Percentiles rank a stretch among this genome's conserved stretches.
Conservation (phyloP, 2,797 vertebrate genomes). For the Lates japonicus region DNA sequence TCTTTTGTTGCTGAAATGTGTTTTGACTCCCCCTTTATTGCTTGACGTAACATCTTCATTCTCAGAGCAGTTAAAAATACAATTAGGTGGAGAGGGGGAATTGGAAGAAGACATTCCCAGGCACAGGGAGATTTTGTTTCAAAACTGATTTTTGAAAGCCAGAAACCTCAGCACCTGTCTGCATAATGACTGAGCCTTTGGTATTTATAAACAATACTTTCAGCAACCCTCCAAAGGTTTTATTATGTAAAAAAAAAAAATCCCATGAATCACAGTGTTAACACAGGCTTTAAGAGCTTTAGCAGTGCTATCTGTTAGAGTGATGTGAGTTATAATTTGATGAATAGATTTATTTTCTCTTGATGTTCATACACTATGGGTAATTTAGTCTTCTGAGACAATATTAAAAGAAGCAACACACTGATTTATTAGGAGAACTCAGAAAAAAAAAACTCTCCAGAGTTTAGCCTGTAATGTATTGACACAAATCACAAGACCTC, state of each 20-base stretch:
- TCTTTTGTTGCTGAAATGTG: slow-evolving; percentile 33
- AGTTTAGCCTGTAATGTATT: slow-evolving; percentile 38
- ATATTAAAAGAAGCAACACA: slow-evolving; percentile 50
- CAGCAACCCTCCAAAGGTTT: slow-evolving; percentile 17
- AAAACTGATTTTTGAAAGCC: slow-evolving; percentile 46
- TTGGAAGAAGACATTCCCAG: slow-evolving; percentile 14
- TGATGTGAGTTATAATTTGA: slow-evolving; percentile 26
- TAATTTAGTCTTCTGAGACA: slow-evolving; percentile 51
- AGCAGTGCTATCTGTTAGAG: slow-evolving; percentile 16
- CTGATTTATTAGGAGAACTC: slow-evolving; percentile 44
- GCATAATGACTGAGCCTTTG: slow-evolving; percentile 15
- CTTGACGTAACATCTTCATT: slow-evolving; percentile 16
- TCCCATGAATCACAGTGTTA: background rate
- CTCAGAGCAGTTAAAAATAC: slow-evolving; percentile 28
- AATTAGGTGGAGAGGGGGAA: slow-evolving; percentile 10
- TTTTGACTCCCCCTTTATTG: slow-evolving; percentile 35
- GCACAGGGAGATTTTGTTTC: slow-evolving; percentile 34
- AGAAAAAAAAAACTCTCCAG: background rate
- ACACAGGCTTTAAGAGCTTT: slow-evolving; percentile 20
- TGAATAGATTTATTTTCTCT: slow-evolving; percentile 38
- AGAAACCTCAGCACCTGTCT: slow-evolving; percentile 15
- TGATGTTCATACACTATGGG: slow-evolving; percentile 24
- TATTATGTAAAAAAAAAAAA: slow-evolving; percentile 11
- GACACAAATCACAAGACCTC: slow-evolving; percentile 44
- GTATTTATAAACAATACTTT: slow-evolving; percentile 34